Base-by-base conservation (phyloP, 2,888 invertebrate genomes). In the Melangyna quadrimaculata region DNA sequence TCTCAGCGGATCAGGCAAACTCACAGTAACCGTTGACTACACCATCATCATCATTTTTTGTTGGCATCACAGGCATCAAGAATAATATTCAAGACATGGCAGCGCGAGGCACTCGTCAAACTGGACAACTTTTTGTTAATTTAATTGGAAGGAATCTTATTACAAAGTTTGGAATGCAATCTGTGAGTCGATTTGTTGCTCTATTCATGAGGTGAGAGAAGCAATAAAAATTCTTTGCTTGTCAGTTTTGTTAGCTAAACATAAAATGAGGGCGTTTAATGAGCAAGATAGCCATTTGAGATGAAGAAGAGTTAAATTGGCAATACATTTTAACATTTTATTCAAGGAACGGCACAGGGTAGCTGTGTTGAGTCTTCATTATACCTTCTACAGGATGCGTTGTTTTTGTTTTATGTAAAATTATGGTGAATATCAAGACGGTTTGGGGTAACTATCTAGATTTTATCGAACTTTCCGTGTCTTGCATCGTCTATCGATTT, bases 101-200 rank as follows among this genome's bases (percentile, higher is more conserved):
- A n/a, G n/a, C n/a, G n/a, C n/a, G n/a, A n/a, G n/a, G n/a, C 22
- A 72, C 77, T 67, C 69, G 82, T 82, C 55, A 63, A 73, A 70
- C 78, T 55, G 78, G 73, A 77, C 73, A n/a, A 40, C 40, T 29
- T 65, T 29, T 65, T 45, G 29, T 27, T 43, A 32, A 43, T 35
- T 73, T 74, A 61, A 74, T 63, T 80, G 79, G 35, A 45, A 35
- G 51, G 61, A 69, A 69, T 80, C 45, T 74, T 69, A 53, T 69
- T 29, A 61, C 61, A 80, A 69, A 69, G 51, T 45, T 65, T 29
- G 77, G 61, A 77, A 72, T 78, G 77, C 65, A 55, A 70, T 35
- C 48, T 43, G 43, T 29, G 65, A 8, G 43, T 29, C 43, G 43
- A 40, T 63, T 43, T 12, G 43, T 63, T 63, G 61, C 40, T 17